Base-by-base conservation (phyloP, 2,888 invertebrate genomes). In the Caenorhabditis sp. region DNA sequence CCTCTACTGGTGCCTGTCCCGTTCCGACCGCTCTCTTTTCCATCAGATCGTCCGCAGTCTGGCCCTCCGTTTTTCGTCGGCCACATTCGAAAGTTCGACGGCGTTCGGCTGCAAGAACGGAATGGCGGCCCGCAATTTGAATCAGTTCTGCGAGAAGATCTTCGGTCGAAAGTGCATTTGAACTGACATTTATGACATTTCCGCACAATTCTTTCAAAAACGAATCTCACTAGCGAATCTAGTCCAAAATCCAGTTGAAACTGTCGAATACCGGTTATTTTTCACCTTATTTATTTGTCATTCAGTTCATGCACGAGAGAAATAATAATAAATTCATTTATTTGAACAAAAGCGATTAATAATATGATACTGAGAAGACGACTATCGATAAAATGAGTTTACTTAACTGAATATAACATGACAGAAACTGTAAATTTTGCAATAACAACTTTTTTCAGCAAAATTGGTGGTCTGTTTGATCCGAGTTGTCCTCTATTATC, bases 1-100 rank as follows among this genome's bases (percentile, higher is more conserved):
- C 45, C 72, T 83, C 9, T 83, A 83, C 59, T 83, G 83, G 83
- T 83, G 83, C 39, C 71, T 70, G 20, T 71, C 77, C 13, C 63
- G 71, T 30, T 62, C 75, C 32, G 71, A 73, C 11, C 65, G 71
- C 13, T 63, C 79, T 0, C 37, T 82, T 1, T 63, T 78, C 35
- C 39, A 71, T 0, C 62, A 70, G n/a, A 20, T 82, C 7, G 63
- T 80, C 11, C 71, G 74, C 17, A 50, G 70, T 48, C 26, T 82
- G 22, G 75, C 78, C 9, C 61, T 75, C 37, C 63, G 75, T 13
- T 77, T 82, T 66, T 56, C 76, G 2, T 58, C 75, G 0, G 55
- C 61, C 4, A 65, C 56, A 1, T 80, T 82, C 70, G 79, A 80
- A 17, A 61, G 68, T 7, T 66, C 78, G 9, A 41, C 73, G 3